phyloP scores from a whole-genome alignment of 2,113 vertebrate genomes.

The Heliornis fulica region DNA sequence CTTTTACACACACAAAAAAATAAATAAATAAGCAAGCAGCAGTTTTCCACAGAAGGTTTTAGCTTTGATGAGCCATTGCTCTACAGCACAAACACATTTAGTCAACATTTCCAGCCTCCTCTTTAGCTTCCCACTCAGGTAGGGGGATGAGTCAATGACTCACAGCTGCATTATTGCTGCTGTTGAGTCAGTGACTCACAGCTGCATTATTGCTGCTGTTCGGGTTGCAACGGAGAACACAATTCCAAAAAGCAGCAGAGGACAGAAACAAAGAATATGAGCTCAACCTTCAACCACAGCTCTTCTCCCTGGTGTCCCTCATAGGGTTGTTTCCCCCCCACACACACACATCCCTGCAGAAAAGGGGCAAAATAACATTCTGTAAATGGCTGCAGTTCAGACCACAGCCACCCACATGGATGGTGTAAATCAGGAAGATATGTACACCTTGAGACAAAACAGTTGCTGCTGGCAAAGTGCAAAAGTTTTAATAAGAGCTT shows the following conservation, averaged over 20 bases:
- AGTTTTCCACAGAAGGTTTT: neutral
- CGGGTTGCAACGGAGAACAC: neutral
- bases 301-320: neutral
- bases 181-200: too few relatives aligned
- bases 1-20: neutral
- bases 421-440: neutral
- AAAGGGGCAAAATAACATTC: neutral
- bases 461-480: neutral
- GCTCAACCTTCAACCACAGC: neutral
- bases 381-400: neutral
- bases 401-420: neutral
- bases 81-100: neutral
- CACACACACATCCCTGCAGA: too few relatives aligned
- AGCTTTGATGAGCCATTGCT: neutral
- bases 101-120: neutral
- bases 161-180: neutral
- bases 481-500: neutral
- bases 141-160: neutral
- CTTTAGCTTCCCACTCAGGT: neutral
- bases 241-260: neutral
- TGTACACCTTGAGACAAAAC: neutral
- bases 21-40: too few relatives aligned
- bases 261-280: neutral
- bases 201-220: neutral
- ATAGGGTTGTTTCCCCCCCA: neutral